Evolutionary conservation across 2,797 vertebrate genomes (phyloP).

Genomic region (Calcarius lapponicus): DNA sequence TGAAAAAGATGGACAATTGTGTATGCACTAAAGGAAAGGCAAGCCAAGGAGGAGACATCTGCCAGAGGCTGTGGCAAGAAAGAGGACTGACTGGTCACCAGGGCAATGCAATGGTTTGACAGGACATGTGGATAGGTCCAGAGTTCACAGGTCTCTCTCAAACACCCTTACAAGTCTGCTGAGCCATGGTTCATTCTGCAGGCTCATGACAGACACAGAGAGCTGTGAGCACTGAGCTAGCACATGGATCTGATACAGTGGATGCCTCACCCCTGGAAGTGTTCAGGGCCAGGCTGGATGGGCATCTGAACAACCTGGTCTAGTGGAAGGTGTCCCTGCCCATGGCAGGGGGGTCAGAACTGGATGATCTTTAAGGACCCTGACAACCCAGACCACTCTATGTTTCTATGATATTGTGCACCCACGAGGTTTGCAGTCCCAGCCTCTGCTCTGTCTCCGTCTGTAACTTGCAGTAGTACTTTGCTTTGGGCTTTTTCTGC

Average conservation of each 20-base stretch:
- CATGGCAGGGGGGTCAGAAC: not conserved
- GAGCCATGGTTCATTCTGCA: not conserved
- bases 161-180: not conserved
- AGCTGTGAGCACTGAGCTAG: not conserved
- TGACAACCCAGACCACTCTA: not conserved
- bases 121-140: not conserved
- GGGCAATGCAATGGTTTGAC: not conserved
- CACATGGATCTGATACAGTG: accelerated
- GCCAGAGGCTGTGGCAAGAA: not conserved
- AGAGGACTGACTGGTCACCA: not conserved
- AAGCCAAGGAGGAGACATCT: not conserved
- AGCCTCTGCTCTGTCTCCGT: not conserved
- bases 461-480: not conserved
- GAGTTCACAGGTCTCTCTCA: not conserved
- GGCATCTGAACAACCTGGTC: not conserved
- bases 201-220: not conserved
- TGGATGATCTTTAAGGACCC: not conserved
- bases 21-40: not conserved
- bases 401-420: not conserved
- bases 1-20: not conserved
- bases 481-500: not conserved
- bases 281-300: not conserved
- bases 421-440: not conserved
- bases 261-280: not conserved
- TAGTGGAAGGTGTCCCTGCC: not conserved